These are phyloP conservation scores for Agrotis puta DNA, from an alignment of 2,888 invertebrate species.

Conservation along the genomic window DNA sequence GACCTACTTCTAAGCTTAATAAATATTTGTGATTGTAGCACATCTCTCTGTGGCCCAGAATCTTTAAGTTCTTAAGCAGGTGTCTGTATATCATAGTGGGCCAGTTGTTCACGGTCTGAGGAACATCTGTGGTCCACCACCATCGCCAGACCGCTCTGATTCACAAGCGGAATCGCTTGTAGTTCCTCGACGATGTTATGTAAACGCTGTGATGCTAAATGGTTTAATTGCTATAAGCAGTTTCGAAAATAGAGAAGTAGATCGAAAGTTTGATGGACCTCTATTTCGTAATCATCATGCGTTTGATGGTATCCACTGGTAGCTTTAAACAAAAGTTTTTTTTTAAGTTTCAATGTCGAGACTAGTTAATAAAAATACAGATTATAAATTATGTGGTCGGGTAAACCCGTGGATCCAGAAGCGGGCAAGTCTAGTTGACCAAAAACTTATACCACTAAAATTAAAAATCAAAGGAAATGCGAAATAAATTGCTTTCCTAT, in stretches of 20 bases:
- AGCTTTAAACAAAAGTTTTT: no score
- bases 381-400: no score
- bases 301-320: no score
- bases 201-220: constrained; percentile 38
- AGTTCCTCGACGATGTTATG: constrained; percentile 57
- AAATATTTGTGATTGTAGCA: neutral
- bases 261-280: neutral
- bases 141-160: constrained; percentile 69
- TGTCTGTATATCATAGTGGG: constrained; percentile 29
- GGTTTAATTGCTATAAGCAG: constrained; percentile 35
- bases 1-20: neutral
- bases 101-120: constrained; percentile 63
- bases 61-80: constrained; percentile 25
- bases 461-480: neutral
- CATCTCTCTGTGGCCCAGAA: constrained; percentile 3
- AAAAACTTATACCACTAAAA: no score
- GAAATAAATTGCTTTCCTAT: neutral
- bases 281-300: neutral
- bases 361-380: no score
- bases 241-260: constrained; percentile 1
- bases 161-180: constrained; percentile 67
- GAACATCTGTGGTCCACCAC: constrained; percentile 61
- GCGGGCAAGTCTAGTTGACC: no score
- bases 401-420: no score
- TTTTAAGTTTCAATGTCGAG: no score